Conservation (phyloP, 2,888 invertebrate species). For the Ecdyonurus torrentis region DNA sequence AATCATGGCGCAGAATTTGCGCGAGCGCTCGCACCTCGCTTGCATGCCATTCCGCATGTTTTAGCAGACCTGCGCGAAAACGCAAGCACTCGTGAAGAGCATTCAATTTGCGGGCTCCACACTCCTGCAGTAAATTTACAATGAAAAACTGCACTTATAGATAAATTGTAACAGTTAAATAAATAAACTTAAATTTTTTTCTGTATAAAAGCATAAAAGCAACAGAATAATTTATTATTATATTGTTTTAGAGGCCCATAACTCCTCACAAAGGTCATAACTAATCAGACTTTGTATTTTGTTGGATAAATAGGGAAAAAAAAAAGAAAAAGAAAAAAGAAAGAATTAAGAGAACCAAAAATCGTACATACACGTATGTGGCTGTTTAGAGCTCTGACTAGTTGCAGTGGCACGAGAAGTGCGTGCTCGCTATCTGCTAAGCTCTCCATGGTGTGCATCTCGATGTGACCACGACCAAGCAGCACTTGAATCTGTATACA, state of each 20-base stretch:
- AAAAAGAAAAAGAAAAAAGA: not conserved
- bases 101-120: not conserved
- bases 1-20: not conserved
- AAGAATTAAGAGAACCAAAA: not conserved
- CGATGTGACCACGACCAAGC: not conserved
- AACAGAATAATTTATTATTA: no score
- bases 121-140: not conserved
- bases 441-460: not conserved
- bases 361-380: not conserved
- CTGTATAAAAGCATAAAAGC: no score
- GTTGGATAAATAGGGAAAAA: not conserved
- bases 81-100: not conserved
- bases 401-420: not conserved
- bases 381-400: not conserved
- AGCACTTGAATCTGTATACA: not conserved
- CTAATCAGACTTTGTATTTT: no score
- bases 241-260: no score
- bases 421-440: not conserved
- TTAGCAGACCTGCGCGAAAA: not conserved
- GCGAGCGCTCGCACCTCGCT: not conserved
- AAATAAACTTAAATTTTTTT: no score
- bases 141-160: no score
- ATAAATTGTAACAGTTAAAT: no score
- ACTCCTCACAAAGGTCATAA: no score
- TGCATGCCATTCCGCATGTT: not conserved